Evolutionary conservation across 2,888 invertebrate species (phyloP), one percentile per base, ranked within the genome.

Genomic region (Euclidia mi): DNA sequence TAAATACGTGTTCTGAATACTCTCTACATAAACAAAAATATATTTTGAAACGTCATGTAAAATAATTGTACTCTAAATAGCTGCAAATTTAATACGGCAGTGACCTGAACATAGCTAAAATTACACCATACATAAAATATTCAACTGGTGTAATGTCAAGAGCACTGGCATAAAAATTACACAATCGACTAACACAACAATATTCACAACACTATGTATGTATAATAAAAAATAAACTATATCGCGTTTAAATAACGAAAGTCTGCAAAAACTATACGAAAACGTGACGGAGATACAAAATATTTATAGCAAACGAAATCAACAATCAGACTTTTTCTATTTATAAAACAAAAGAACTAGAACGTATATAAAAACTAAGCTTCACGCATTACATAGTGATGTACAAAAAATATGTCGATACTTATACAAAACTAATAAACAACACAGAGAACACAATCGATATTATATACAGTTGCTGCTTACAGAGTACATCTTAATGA

Each of bases 361-460:
- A 51, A 62, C 44, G 47, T 61, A 58, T 65, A 58, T 32, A 57
- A 53, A 42, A 70, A 56, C 14, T 17, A 20, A 51, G 40, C 15
- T 49, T 29, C 32, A 35, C 41, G 42, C 15, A 15, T 12, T 40
- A 52, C 38, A 50, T 28, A 10, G 43, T 49, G 53, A n/a, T 41
- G 42, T 56, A 56, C 25, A 56, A 53, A 58, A 55, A 49, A 42
- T 37, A 35, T n/a, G n/a, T 58, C 41, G 29, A 10, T 57, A 41
- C 20, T 44, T 44, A 47, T 45, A 43, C 46, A 63, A 63, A n/a
- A 55, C 58, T 70, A 65, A 49, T 65, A 77, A 74, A 79, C 69
- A 84, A 77, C 70, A 66, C 63, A 60, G 67, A 65, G 74, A 83
- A 82, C 78, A 84, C 81, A 84, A 76, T 77, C 52, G 62, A 67